Percentiles rank a stretch among this genome's conserved stretches.
Conservation (phyloP, 1,140 invertebrate genomes). For the Papilio polyxenes region DNA sequence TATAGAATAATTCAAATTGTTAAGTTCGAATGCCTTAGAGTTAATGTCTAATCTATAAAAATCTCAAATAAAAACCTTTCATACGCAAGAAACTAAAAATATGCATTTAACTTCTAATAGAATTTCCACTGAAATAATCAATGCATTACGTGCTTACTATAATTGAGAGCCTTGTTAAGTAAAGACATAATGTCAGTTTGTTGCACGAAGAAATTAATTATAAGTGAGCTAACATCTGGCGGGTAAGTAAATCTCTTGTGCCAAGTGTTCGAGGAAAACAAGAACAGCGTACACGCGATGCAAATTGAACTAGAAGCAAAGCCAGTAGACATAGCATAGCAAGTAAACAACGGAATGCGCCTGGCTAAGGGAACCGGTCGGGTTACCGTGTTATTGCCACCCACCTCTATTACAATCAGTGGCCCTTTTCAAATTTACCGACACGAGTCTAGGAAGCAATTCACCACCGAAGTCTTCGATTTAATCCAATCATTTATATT, state of each 20-base stretch:
- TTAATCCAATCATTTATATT: no score
- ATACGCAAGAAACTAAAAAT: neutral
- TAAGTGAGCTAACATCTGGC: constrained; percentile 4
- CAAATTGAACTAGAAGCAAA: constrained; percentile 43
- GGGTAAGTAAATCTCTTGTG: constrained; percentile 29
- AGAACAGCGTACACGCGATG: constrained; percentile 31
- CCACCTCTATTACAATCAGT: constrained; percentile 26
- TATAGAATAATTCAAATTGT: no score
- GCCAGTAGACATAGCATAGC: constrained; percentile 11
- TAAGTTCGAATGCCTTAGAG: no score
- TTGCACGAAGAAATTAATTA: constrained; percentile 18
- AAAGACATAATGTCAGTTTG: neutral
- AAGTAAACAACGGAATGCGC: constrained; percentile 36
- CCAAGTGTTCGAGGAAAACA: constrained; percentile 33
- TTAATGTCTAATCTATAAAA: no score
- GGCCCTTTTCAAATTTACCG: constrained; percentile 20
- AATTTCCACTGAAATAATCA: neutral
- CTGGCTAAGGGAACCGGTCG: constrained; percentile 16
- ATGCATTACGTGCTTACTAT: neutral
- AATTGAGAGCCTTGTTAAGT: neutral
- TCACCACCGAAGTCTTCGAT: neutral
- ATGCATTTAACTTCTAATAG: neutral
- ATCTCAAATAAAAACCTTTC: no score
- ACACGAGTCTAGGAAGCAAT: neutral
- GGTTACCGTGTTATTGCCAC: neutral